Evolutionary conservation across 2,888 invertebrate genomes (phyloP), one percentile per base, ranked within the genome.

Genomic region (Augochlorella aurata): DNA sequence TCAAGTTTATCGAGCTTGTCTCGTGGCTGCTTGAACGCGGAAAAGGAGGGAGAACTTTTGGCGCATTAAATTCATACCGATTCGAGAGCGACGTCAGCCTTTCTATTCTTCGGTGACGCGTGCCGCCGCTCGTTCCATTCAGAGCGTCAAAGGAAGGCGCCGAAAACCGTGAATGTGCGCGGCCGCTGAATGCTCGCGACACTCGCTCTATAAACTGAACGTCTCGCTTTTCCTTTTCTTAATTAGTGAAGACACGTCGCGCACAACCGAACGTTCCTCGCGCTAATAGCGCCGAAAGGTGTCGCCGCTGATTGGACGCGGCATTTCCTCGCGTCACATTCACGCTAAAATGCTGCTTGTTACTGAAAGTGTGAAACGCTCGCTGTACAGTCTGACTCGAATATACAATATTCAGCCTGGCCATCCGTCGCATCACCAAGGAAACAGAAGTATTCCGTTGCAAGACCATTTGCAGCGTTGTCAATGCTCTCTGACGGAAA

Each of bases 51-150:
- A n/a, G n/a, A 16, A 50, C 47, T 77, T 76, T 79, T 16, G 58
- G 66, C 14, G 68, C 50, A 73, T 76, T 63, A 68, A 75, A 66
- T 80, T 80, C 70, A 63, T 47, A 16, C 10, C 58, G 52, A 61
- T 66, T 45, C 16, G 9, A 67, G 24, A 69, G 8, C 61, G 29
- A 77, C 47, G 54, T 24, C 69, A 47, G 16, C 76, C 50, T 74
- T 81, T 71, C 52, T 29, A 52, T 73, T 70, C 66, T 47, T 73
- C 58, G 29, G 38, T 54, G 54, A 47, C 69, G 68, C 21, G 29
- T 44, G n/a, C 24, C 14, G 38, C 14, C 21, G 14, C 16, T 2
- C 16, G 14, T 45, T 54, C 4, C 3, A 7, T 16, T 18, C n/a
- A 50, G 8, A 38, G 8, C 21, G 16, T 16, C 52, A 47, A 21